Base-by-base conservation (phyloP, 2,113 vertebrate genomes). In the Capreolus pygargus region DNA sequence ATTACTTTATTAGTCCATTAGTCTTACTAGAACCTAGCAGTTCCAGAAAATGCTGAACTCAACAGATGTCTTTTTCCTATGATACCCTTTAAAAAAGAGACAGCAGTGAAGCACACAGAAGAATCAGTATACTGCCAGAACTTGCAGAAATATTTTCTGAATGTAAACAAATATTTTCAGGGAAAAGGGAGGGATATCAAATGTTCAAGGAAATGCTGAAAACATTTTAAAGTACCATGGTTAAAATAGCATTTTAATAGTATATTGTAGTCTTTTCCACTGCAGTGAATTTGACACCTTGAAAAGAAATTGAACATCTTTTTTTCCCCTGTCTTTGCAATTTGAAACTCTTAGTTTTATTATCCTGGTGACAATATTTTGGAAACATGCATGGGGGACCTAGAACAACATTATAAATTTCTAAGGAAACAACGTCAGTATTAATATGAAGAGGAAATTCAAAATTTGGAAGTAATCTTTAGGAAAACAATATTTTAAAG, bases 401-500 rank as follows among this genome's bases (percentile, higher is more conserved):
- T 83, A 33, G 67, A 78, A 13, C 47, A 33, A 76, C 47, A 61
- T 27, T 91, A 67, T 17, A 64, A 25, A 76, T 93, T 50, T 92
- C 54, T 78, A 57, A 95, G 39, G 30, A 93, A 89, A 70, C 13
- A 45, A 39, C 15, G 82, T 5, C 12, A 60, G 12, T 64, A 87
- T 64, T 88, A 52, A 52, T 61, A 78, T 45, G 83, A 96, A 97
- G 97, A 94, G 45, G 61, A 96, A 97, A 45, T 16, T 30, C 45
- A 96, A 95, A 97, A 33, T 6, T 55, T 54, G 78, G 88, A 39
- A 82, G 15, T 57, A 58, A 96, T 95, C 54, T 57, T 27, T 36
- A 74, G 61, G 12, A 84, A 97, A 96, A 19, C 1, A 95, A 30
- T 30, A 14, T 43, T 93, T 93, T 0, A 47, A 67, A 87, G 92